phyloP scores from a whole-genome alignment of 2,797 vertebrate species.

The Oreortyx pictus region DNA sequence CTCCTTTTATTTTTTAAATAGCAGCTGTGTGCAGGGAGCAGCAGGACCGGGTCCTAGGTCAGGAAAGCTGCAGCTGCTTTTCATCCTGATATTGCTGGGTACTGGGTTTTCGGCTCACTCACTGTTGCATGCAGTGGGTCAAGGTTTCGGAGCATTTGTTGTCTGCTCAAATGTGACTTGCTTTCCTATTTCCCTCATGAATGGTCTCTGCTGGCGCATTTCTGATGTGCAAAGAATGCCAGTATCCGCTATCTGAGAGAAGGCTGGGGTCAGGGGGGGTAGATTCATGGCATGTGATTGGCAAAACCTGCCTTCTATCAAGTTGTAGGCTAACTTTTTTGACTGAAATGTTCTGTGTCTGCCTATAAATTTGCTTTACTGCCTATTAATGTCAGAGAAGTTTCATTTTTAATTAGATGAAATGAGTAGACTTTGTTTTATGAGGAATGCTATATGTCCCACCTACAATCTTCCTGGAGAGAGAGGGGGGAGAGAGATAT shows the following conservation, averaged over 20 bases:
- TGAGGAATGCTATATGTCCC: conserved; percentile 69
- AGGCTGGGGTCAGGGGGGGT: conserved; percentile 84
- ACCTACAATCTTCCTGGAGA: conserved; percentile 65
- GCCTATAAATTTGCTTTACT: conserved; percentile 84
- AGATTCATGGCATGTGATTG: conserved; percentile 85
- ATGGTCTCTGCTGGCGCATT: conserved; percentile 83
- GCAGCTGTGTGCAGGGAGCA: conserved; percentile 75
- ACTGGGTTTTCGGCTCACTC: conserved; percentile 79
- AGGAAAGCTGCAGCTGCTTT: conserved; percentile 75
- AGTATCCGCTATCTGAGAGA: conserved; percentile 81
- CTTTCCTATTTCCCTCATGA: conserved; percentile 85
- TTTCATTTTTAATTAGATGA: conserved; percentile 84
- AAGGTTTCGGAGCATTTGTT: conserved; percentile 82
- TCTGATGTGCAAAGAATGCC: conserved; percentile 86
- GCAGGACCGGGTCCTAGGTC: conserved; percentile 77
- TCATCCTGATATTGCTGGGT: conserved; percentile 74
- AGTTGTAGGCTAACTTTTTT: conserved; percentile 86
- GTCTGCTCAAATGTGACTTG: conserved; percentile 83
- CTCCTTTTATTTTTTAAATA: conserved; percentile 81
- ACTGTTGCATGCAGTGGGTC: conserved; percentile 81
- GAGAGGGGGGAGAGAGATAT: background rate
- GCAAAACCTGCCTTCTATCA: conserved; percentile 84
- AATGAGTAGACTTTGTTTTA: conserved; percentile 79
- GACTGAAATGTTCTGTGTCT: conserved; percentile 81
- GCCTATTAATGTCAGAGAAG: conserved; percentile 83